phyloP scores from a whole-genome alignment of 2,113 vertebrate species.

The Oriolus oriolus region DNA sequence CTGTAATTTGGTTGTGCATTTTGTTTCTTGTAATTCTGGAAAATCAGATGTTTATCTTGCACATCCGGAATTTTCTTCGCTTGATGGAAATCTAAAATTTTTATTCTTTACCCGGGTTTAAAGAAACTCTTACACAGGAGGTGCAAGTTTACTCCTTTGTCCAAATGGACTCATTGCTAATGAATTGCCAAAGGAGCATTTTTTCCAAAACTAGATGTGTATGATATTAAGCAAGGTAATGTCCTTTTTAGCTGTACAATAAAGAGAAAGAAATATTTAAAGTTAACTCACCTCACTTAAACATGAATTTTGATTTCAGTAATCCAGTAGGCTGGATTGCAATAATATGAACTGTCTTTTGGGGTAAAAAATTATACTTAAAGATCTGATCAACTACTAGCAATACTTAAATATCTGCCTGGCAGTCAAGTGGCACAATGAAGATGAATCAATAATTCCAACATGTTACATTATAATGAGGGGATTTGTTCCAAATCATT shows the following conservation, averaged over 20 bases:
- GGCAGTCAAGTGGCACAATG: neutral
- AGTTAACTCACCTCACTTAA: neutral
- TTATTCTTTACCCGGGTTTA: neutral
- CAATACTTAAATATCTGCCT: neutral
- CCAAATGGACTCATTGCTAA: neutral
- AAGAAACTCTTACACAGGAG: neutral
- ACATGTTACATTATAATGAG: neutral
- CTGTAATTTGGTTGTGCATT: neutral
- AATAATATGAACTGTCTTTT: neutral
- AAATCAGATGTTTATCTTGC: neutral
- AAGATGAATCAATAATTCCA: neutral
- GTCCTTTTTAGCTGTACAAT: neutral
- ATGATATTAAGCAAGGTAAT: neutral
- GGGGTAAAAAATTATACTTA: neutral
- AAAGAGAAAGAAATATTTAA: neutral
- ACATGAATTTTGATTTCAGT: neutral
- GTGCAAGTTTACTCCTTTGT: neutral
- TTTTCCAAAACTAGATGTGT: neutral
- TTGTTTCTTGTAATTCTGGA: neutral
- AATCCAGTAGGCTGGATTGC: conserved; percentile 22
- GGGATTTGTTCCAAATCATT: neutral
- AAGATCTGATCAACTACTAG: neutral
- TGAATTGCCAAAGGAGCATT: conserved; percentile 60
- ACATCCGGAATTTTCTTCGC: neutral
- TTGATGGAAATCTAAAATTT: neutral